Conservation (phyloP, 2,888 invertebrate species). For the Synanthedon vespiformis region DNA sequence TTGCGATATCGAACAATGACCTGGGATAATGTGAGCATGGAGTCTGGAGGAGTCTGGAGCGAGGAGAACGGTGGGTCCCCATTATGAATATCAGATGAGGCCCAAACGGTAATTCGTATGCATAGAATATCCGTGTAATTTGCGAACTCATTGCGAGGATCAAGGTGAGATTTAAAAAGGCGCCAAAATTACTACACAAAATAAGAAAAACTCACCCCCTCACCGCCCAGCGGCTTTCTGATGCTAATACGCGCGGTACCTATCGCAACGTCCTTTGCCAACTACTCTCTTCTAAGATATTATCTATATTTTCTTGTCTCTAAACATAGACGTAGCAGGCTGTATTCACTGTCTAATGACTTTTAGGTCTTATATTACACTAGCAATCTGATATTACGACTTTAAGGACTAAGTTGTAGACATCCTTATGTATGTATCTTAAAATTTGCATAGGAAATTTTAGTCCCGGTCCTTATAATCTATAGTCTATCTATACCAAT, state of each 20-base stretch:
- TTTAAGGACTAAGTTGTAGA: no score
- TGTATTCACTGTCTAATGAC: conserved; percentile 26
- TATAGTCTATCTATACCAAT: no score
- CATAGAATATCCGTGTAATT: conserved; percentile 44
- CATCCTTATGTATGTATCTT: no score
- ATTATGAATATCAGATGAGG: conserved; percentile 14
- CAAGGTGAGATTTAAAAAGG: conserved; percentile 38
- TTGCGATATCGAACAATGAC: no score
- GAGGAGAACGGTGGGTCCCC: not conserved
- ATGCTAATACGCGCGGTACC: conserved; percentile 42
- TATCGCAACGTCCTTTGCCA: conserved; percentile 5
- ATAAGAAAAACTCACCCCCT: conserved; percentile 12
- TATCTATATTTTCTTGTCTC: not conserved
- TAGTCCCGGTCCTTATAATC: no score
- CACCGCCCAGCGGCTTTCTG: conserved; percentile 17
- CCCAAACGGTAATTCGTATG: conserved; percentile 36
- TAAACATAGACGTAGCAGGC: conserved; percentile 18
- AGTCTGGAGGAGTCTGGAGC: not conserved
- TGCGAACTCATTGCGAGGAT: conserved; percentile 45
- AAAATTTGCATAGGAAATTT: no score
- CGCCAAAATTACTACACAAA: conserved; percentile 15
- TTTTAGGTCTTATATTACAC: no score
- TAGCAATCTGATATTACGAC: no score
- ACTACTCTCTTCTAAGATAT: not conserved
- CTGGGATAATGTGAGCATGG: no score